Percentiles rank a stretch among this genome's conserved stretches.
Evolutionary conservation across 2,888 invertebrate genomes (phyloP).

Genomic region (Xestoiulus laeticollis): DNA sequence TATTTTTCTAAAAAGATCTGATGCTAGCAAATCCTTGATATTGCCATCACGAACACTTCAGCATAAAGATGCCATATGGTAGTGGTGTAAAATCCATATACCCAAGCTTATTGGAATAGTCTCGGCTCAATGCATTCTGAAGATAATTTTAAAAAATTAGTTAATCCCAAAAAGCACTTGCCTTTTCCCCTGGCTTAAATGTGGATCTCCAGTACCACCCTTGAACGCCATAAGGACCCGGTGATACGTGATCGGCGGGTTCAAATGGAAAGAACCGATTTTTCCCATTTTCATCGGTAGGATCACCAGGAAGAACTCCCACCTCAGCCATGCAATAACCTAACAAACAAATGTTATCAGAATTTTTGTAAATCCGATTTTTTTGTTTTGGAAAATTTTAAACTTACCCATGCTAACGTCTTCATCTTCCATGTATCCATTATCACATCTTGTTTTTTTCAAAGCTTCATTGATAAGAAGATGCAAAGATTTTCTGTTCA

Average conservation of each 20-base stretch:
- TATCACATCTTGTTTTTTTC: constrained; percentile 75
- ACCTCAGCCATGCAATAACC: constrained; percentile 78
- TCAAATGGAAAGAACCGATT: constrained; percentile 96
- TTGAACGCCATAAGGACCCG: constrained; percentile 77
- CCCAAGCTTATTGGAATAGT: too few species aligned
- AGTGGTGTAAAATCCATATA: too few species aligned
- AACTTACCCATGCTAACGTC: constrained; percentile 86
- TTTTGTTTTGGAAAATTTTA: neutral
- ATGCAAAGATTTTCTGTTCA: constrained; percentile 83
- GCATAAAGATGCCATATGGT: too few species aligned
- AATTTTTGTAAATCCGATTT: neutral
- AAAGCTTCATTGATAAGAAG: constrained; percentile 80
- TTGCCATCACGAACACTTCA: neutral
- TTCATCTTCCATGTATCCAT: constrained; percentile 79
- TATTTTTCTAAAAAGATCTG: neutral
- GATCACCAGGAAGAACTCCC: constrained; percentile 86
- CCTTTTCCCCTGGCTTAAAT: constrained; percentile 89
- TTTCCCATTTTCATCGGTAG: constrained; percentile 82
- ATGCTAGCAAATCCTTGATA: neutral
- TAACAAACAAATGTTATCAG: neutral
- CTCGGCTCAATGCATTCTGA: too few species aligned
- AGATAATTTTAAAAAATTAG: too few species aligned
- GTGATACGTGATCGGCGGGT: constrained; percentile 91
- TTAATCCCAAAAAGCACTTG: constrained; percentile 61
- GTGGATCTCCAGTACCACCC: constrained; percentile 96